Conservation (phyloP, 2,797 vertebrate genomes). For the Diglossa cyanea region DNA sequence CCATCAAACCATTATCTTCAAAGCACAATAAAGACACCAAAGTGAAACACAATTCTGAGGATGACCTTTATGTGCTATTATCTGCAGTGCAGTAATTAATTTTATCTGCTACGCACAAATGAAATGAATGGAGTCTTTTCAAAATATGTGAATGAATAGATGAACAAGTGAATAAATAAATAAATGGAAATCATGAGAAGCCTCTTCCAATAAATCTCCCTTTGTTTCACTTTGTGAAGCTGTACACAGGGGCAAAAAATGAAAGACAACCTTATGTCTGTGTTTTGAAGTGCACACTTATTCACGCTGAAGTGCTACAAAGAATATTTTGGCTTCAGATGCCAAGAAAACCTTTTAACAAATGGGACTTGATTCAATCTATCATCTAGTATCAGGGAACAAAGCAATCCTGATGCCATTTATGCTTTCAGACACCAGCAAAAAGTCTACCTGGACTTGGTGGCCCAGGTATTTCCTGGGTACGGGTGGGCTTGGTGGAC, state of each 20-base stretch:
- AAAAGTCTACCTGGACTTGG: neutral
- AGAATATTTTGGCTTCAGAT: conserved; percentile 46
- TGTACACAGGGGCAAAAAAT: neutral
- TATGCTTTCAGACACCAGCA: neutral
- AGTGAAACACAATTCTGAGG: conserved; percentile 40
- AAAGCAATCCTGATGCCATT: neutral
- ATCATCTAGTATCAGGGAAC: neutral
- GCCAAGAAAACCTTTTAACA: conserved; percentile 35
- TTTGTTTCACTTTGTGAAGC: conserved; percentile 45
- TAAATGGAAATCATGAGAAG: neutral
- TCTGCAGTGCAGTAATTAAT: conserved; percentile 50
- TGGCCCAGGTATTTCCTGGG: neutral
- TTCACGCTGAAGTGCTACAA: conserved; percentile 43
- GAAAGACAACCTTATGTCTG: neutral
- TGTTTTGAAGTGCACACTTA: conserved; percentile 42
- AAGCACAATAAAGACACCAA: conserved; percentile 27
- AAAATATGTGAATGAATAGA: neutral
- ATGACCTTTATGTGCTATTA: conserved; percentile 31
- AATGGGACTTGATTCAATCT: conserved; percentile 35
- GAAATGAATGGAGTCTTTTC: conserved; percentile 21
- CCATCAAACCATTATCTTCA: conserved; percentile 34
- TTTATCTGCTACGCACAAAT: conserved; percentile 33
- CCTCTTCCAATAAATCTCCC: conserved; percentile 11
- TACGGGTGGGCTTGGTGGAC: neutral
- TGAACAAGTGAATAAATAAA: neutral